Evolutionary conservation across 2,113 vertebrate species (phyloP).

Genomic region (Brienomyrus brachyistius): DNA sequence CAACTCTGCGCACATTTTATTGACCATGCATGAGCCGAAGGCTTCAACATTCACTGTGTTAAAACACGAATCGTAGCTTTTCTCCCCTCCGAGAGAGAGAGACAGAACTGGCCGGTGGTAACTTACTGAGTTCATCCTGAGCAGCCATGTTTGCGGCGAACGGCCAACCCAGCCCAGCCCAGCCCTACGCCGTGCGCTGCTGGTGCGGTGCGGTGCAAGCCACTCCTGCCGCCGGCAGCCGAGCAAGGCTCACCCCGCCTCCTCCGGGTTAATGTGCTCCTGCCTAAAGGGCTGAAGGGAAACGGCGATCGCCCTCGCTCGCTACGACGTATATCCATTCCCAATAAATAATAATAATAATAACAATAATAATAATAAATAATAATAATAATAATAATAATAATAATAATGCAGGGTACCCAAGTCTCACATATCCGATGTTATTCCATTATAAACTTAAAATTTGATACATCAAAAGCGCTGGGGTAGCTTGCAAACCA

Average conservation of each 20-base stretch:
- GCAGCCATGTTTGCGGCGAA: constrained; percentile 64
- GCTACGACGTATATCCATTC: background rate
- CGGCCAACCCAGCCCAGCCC: too few relatives aligned
- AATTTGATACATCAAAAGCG: too few relatives aligned
- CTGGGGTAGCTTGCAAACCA: too few relatives aligned
- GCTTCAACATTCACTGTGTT: background rate
- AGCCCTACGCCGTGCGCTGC: background rate
- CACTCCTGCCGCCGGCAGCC: background rate
- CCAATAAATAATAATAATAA: background rate
- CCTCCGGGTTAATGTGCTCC: background rate
- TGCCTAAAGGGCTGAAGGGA: background rate
- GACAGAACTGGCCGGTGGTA: constrained; percentile 33
- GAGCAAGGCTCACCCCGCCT: background rate
- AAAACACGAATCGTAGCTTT: background rate
- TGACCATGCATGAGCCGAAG: background rate
- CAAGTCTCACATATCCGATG: too few relatives aligned
- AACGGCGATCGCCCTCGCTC: background rate
- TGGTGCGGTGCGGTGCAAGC: background rate
- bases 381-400: too few relatives aligned
- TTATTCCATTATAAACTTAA: too few relatives aligned
- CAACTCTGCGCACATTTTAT: background rate
- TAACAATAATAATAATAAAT: too few relatives aligned
- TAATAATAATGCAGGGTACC: too few relatives aligned
- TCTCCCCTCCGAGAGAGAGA: background rate
- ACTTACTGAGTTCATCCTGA: constrained; percentile 76